Evolutionary conservation across 1,140 invertebrate genomes (phyloP).

Genomic region (Episyrphus balteatus): DNA sequence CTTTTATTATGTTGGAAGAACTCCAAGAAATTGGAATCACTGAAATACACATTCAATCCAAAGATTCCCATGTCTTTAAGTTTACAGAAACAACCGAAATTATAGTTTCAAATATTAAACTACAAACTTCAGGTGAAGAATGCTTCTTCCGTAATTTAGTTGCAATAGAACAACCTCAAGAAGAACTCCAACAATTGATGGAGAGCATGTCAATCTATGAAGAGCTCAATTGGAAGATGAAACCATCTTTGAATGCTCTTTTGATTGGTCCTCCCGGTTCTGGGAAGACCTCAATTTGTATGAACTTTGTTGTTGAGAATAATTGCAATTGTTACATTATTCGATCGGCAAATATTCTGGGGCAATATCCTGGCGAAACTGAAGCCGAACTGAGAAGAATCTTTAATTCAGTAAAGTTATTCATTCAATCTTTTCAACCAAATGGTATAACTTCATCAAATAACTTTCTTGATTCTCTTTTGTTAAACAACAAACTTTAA

Average conservation of each 20-base stretch:
- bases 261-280: constrained; percentile 20
- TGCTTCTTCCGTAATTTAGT: no score
- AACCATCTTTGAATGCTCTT: constrained; percentile 16
- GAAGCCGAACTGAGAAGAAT: constrained; percentile 32
- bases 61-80: no score
- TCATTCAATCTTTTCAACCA: constrained; percentile 14
- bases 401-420: constrained; percentile 32
- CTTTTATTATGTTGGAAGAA: no score
- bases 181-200: constrained; percentile 16
- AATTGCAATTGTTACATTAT: constrained; percentile 22
- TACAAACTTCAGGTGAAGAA: no score
- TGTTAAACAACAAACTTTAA: background rate
- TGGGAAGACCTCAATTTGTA: constrained; percentile 21
- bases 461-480: background rate
- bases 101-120: no score
- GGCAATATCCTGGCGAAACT: constrained; percentile 36
- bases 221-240: background rate
- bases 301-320: constrained; percentile 13
- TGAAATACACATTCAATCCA: no score
- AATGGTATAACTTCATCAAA: constrained; percentile 6
- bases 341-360: constrained; percentile 16
- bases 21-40: no score
- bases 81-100: no score
- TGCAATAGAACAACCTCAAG: constrained; percentile 8
- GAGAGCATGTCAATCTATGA: background rate